Base-by-base conservation (phyloP, 2,888 invertebrate species). In the Selenia dentaria region DNA sequence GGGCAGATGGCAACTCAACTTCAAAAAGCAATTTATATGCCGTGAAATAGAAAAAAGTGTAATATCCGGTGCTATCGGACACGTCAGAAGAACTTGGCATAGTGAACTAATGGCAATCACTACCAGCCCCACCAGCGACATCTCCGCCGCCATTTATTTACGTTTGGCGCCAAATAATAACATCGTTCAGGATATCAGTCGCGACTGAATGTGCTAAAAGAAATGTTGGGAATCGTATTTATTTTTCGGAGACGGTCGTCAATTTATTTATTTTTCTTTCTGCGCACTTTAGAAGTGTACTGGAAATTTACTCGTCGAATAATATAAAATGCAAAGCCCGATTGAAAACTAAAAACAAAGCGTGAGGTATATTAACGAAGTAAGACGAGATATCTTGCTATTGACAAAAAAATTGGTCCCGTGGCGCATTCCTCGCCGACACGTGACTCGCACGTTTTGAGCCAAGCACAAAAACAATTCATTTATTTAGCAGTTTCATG, bases 131-230 rank as follows among this genome's bases (percentile, higher is more conserved):
- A 62, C 64, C 10, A 62, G 57, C 62, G 76, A 70, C 74, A 74
- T 63, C 68, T 73, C 50, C 72, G 73, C 72, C 74, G 69, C 63
- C 60, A 54, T 77, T 83, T 86, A 89, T 89, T 86, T 83, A 77
- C 67, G 75, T 71, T 79, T 71, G 89, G 89, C 89, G 89, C 89
- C 89, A 76, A 76, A 80, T 80, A 74, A 76, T 67, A 75, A 74
- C 62, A 67, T 64, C 65, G 59, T 67, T 67, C 64, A 60, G 73
- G 50, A 54, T 51, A 46, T 71, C 70, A 60, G 63, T 60, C 42
- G 64, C 73, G 63, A 44, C 59, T 40, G 46, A 34, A 39, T 67
- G 75, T 66, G 67, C 78, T 78, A 79, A 76, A 74, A 77, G 69
- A 72, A 72, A 67, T 66, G 66, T 67, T 54, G 54, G 45, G 52